Conservation (phyloP, 2,113 vertebrate species). For the Alexandromys fortis region DNA sequence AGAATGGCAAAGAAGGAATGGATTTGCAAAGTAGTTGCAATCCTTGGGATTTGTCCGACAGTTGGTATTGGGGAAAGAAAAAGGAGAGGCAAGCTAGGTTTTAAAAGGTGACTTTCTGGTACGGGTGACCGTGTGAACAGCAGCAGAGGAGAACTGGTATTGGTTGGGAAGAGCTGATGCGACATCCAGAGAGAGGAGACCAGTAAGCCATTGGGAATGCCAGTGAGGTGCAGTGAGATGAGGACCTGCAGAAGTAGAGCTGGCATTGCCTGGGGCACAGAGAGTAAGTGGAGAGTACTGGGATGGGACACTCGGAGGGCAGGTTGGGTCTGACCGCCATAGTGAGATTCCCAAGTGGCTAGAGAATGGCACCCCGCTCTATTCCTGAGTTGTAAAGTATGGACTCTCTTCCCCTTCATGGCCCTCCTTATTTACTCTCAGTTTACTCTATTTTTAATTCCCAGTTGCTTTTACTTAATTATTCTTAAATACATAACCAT, state of each 20-base stretch:
- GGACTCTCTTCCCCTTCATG: background rate
- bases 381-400: background rate
- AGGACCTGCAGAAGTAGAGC: background rate
- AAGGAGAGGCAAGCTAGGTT: background rate
- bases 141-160: background rate
- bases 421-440: background rate
- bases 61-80: background rate
- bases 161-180: background rate
- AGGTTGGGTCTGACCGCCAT: background rate
- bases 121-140: background rate
- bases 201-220: background rate
- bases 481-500: background rate
- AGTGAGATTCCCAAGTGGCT: background rate
- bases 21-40: background rate
- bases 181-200: background rate
- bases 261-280: accelerated
- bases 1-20: background rate
- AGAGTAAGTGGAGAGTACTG: background rate
- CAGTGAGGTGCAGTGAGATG: background rate
- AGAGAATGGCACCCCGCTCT: background rate
- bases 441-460: conserved; percentile 20
- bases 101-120: conserved; percentile 7
- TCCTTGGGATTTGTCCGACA: background rate
- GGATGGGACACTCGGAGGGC: background rate
- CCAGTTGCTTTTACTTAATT: background rate